Evolutionary conservation across 2,888 invertebrate genomes (phyloP).

Genomic region (Norana najaformis): DNA sequence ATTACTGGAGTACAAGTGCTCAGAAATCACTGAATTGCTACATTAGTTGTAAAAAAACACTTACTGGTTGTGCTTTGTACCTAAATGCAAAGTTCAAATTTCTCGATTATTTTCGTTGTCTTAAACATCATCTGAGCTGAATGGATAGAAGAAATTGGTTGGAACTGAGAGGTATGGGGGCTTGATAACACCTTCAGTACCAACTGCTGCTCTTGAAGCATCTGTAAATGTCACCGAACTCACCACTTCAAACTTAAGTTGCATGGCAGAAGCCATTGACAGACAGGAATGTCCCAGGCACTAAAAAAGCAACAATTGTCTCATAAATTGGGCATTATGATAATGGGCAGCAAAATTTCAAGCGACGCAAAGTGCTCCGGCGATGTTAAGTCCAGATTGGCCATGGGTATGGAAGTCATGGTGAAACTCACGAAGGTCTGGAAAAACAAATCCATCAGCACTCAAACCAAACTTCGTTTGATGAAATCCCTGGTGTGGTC

Average conservation of each 20-base stretch:
- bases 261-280: neutral
- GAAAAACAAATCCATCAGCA: too few relatives aligned
- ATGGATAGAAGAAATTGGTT: neutral
- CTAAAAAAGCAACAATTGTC: neutral
- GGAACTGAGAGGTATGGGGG: neutral
- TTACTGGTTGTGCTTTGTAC: neutral
- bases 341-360: too few relatives aligned
- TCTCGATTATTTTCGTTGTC: neutral
- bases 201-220: neutral
- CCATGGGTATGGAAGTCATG: too few relatives aligned
- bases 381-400: too few relatives aligned
- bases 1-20: neutral
- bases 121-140: neutral
- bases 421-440: too few relatives aligned
- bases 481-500: too few relatives aligned
- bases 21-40: too few relatives aligned
- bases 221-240: slow-evolving; percentile 17
- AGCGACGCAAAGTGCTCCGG: too few relatives aligned
- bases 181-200: neutral
- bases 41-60: too few relatives aligned
- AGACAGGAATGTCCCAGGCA: neutral
- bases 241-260: neutral
- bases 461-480: too few relatives aligned
- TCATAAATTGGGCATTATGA: too few relatives aligned
- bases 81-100: neutral